phyloP scores from a whole-genome alignment of 2,797 vertebrate genomes.

The Steatocranus sp. region DNA sequence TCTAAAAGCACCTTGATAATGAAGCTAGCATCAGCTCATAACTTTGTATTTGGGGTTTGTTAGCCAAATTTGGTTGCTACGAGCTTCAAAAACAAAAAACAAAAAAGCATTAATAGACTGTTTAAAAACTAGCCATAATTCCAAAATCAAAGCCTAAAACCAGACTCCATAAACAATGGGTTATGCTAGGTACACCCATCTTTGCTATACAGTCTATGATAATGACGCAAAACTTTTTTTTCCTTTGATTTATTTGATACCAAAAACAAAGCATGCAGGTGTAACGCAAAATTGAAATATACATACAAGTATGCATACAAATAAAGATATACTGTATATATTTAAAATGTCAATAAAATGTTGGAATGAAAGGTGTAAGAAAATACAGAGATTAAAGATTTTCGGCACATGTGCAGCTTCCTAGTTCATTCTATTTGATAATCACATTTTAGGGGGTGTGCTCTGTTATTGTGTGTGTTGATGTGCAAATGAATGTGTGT shows the following conservation, averaged over 20 bases:
- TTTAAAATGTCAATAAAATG: neutral
- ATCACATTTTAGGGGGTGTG: neutral
- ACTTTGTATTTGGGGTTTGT: neutral
- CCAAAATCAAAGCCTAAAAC: neutral
- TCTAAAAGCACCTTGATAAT: neutral
- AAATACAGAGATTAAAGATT: neutral
- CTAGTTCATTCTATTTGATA: neutral
- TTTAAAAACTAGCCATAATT: neutral
- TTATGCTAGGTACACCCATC: accelerated
- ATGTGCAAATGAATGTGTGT: neutral
- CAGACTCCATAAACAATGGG: neutral
- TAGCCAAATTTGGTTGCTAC: neutral
- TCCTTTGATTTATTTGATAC: slow-evolving; percentile 40
- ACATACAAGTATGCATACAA: neutral
- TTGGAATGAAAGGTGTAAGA: neutral
- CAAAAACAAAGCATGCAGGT: neutral
- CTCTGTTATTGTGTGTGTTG: neutral
- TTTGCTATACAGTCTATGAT: neutral
- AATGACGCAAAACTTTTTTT: neutral
- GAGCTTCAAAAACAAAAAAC: accelerated
- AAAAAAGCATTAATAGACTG: neutral
- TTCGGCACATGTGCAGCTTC: neutral
- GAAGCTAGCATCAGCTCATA: neutral
- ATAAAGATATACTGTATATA: neutral
- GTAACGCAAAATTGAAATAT: neutral